Evolutionary conservation across 2,113 vertebrate species (phyloP).

Genomic region (Candoia aspera): DNA sequence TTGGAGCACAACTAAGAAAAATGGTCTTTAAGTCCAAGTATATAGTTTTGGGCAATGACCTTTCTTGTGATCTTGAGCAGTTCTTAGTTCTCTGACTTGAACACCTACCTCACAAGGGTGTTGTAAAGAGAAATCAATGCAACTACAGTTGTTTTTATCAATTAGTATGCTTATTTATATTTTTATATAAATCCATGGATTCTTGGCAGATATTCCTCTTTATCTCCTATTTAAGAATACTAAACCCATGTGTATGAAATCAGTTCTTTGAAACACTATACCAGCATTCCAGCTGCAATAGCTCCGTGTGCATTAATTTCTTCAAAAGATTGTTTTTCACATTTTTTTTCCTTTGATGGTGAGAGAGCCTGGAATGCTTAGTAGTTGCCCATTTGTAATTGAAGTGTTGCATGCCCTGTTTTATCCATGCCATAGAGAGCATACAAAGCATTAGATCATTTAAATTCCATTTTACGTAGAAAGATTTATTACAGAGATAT

Average conservation of each 20-base stretch:
- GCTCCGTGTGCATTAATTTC: slow-evolving; percentile 41
- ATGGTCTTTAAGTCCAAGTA: too few relatives aligned
- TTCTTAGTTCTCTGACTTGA: slow-evolving; percentile 36
- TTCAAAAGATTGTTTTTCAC: slow-evolving; percentile 42
- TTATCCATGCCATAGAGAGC: neutral
- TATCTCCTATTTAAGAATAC: slow-evolving; percentile 44
- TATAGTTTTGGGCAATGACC: slow-evolving; percentile 40
- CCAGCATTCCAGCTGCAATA: neutral
- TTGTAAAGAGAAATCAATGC: slow-evolving; percentile 54
- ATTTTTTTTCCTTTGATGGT: slow-evolving; percentile 31
- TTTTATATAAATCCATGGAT: slow-evolving; percentile 44
- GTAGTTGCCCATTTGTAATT: slow-evolving; percentile 56
- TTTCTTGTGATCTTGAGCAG: slow-evolving; percentile 26
- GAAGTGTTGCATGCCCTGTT: slow-evolving; percentile 11
- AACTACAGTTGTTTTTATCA: slow-evolving; percentile 38
- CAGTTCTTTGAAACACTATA: slow-evolving; percentile 36
- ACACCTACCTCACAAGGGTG: slow-evolving; percentile 42
- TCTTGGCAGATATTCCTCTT: slow-evolving; percentile 54
- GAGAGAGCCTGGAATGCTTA: slow-evolving; percentile 53
- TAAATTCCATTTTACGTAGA: neutral
- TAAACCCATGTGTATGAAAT: slow-evolving; percentile 23
- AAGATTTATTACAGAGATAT: neutral
- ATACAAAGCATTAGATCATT: neutral
- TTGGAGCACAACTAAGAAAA: neutral
- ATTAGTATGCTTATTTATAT: slow-evolving; percentile 46